Conservation (phyloP, 2,888 invertebrate genomes). For the Nymphalis c-album region DNA sequence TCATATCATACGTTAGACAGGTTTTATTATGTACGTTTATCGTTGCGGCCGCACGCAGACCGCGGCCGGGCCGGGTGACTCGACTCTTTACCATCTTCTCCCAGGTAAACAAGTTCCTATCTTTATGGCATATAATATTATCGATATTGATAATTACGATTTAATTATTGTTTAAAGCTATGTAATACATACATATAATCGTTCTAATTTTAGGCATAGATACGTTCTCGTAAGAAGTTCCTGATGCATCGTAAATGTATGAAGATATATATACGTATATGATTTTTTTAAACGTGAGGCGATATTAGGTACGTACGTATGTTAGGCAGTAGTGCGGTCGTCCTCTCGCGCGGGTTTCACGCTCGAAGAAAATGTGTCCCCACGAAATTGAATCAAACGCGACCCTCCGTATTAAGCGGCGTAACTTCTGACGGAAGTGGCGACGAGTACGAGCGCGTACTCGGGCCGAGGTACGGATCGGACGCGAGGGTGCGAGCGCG, state of each 20-base stretch:
- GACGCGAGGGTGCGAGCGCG: constrained; percentile 43
- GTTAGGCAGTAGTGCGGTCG: constrained; percentile 81
- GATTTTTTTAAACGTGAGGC: constrained; percentile 80
- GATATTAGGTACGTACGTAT: constrained; percentile 76
- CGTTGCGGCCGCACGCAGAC: constrained; percentile 69
- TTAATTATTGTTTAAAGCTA: constrained; percentile 83
- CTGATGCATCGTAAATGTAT: constrained; percentile 82
- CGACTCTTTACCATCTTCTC: constrained; percentile 76
- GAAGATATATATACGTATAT: constrained; percentile 82
- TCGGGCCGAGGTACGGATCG: constrained; percentile 33
- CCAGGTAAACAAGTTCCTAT: constrained; percentile 83
- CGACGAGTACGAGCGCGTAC: constrained; percentile 39
- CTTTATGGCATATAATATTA: constrained; percentile 83
- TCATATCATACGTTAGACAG: constrained; percentile 82
- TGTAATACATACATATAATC: constrained; percentile 83
- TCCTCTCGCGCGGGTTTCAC: constrained; percentile 67
- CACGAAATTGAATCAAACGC: constrained; percentile 37
- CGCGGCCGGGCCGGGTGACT: constrained; percentile 73
- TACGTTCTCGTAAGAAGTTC: constrained; percentile 83
- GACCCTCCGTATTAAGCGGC: constrained; percentile 39
- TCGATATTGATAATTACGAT: constrained; percentile 83
- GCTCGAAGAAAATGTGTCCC: constrained; percentile 40
- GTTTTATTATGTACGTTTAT: constrained; percentile 80
- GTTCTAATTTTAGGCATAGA: constrained; percentile 82
- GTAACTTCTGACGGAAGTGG: constrained; percentile 36